phyloP scores from a whole-genome alignment of 1,140 invertebrate genomes.

The Anagrus nilaparvatae region DNA sequence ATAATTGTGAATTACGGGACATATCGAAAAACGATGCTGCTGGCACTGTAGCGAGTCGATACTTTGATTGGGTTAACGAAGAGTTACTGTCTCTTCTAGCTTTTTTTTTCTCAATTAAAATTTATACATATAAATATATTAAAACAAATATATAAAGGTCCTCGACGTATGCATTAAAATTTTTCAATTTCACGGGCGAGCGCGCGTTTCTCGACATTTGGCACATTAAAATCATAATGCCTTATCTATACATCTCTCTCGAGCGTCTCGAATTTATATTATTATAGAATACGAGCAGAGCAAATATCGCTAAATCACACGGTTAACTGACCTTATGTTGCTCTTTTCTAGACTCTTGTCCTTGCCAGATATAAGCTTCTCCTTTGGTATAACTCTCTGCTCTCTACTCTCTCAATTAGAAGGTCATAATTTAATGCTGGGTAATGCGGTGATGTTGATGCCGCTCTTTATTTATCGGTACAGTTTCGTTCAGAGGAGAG shows the following conservation, averaged over 20 bases:
- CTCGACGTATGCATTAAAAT: too few species aligned
- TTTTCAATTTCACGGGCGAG: slow-evolving; percentile 34
- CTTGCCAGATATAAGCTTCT: too few species aligned
- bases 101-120: too few species aligned
- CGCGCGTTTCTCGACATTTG: slow-evolving; percentile 26
- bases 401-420: not conserved
- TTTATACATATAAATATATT: too few species aligned
- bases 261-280: slow-evolving; percentile 13
- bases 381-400: too few species aligned
- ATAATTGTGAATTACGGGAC: too few species aligned
- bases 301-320: slow-evolving; percentile 9
- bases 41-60: too few species aligned
- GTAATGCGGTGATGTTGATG: not conserved
- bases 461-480: slow-evolving; percentile 6
- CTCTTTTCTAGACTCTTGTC: not conserved
- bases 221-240: slow-evolving; percentile 24
- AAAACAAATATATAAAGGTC: too few species aligned
- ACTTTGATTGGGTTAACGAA: too few species aligned
- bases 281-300: slow-evolving; percentile 6
- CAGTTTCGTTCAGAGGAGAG: slow-evolving; percentile 18
- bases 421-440: not conserved
- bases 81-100: too few species aligned
- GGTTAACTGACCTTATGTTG: slow-evolving; percentile 9
- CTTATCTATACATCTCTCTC: too few species aligned
- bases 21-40: too few species aligned